Evolutionary conservation across 2,888 invertebrate genomes (phyloP), one percentile per base, ranked within the genome.

Genomic region (Xestia xanthographa): DNA sequence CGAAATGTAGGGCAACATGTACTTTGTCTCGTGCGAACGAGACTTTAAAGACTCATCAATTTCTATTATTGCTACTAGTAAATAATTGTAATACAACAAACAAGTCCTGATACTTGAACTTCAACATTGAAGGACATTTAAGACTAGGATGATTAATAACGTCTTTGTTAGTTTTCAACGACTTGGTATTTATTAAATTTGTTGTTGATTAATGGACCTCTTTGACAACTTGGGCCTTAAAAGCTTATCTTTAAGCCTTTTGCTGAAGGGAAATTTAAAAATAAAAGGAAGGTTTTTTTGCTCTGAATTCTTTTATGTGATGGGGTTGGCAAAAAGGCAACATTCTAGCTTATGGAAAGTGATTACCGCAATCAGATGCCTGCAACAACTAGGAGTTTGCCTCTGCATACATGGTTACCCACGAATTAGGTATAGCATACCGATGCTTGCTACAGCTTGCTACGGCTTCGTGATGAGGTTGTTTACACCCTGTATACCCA

Each of bases 191-290:
- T 82, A 83, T 82, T 77, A 77, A 83, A 83, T 73, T 71, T 73
- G 56, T 38, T 77, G 48, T 67, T 85, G 86, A 83, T 83, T 82
- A 85, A 83, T 83, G 83, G n/a, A 82, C 48, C 14, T 12, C 48
- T 83, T 72, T 72, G 82, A 71, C 67, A 85, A 67, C 69, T 62
- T 34, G 3, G 22, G 29, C 26, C 22, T 56, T 41, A 69, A 34
- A 17, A 38, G 60, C 69, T 69, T 72, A 53, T 77, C 66, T 63
- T 60, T 20, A 26, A 72, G 5, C 29, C n/a, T 56, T 56, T 77
- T 17, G 34, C 29, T 48, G 48, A 63, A 50, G 12, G 34, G 6
- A 34, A 56, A 53, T 11, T 41, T 26, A 72, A 26, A 45, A 29
- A 17, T 0, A 50, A 4, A 5, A 0, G 4, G 0, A 12, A 8